Evolutionary conservation across 2,113 vertebrate species (phyloP).

Genomic region (Semnornis frantzii): DNA sequence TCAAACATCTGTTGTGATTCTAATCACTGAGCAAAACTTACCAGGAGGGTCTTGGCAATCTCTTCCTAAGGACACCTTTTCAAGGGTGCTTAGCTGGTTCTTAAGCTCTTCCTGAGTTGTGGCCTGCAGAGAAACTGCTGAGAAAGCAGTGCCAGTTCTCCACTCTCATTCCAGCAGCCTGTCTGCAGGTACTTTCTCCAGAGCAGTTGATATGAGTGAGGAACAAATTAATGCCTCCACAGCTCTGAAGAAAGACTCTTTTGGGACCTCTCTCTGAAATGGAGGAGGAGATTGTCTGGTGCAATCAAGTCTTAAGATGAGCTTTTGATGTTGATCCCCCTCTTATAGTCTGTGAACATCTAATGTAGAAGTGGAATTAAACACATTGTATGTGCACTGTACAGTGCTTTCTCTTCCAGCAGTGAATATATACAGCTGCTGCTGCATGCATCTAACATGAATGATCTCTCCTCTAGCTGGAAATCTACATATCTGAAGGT

Average conservation of each 20-base stretch:
- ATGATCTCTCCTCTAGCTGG: slow-evolving; percentile 81
- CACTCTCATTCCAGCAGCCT: neutral
- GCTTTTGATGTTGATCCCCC: neutral
- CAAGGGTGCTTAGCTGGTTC: neutral
- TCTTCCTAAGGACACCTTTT: neutral
- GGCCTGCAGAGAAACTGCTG: neutral
- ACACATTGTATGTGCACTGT: neutral
- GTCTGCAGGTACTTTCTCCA: neutral
- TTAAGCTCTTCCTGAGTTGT: neutral
- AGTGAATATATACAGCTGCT: neutral
- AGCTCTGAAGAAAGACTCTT: neutral
- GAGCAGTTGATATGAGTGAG: neutral
- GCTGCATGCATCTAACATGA: neutral
- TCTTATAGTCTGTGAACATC: neutral
- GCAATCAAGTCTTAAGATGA: neutral
- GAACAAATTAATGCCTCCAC: neutral
- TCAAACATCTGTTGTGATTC: neutral
- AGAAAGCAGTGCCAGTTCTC: neutral
- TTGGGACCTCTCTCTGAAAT: neutral
- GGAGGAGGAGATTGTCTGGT: neutral
- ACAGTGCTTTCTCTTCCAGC: neutral
- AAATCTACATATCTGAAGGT: slow-evolving; percentile 97
- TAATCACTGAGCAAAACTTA: neutral
- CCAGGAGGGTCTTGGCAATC: neutral
- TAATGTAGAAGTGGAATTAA: neutral